Evolutionary conservation across 2,888 invertebrate genomes (phyloP).

Genomic region (Orchesellides sinensis): DNA sequence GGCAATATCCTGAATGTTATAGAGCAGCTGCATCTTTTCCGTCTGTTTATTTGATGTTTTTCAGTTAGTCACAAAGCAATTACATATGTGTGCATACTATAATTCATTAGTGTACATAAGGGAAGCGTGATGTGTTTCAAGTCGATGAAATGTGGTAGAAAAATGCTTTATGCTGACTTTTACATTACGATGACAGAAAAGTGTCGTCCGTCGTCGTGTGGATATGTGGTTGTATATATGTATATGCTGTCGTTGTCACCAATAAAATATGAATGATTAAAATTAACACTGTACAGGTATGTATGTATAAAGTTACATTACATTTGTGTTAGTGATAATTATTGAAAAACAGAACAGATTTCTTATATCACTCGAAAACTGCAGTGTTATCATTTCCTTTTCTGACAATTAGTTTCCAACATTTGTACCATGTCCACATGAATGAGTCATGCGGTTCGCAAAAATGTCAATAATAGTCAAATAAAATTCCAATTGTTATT

Average conservation of each 20-base stretch:
- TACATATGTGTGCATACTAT: neutral
- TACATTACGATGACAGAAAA: neutral
- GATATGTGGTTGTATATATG: neutral
- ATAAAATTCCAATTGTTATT: too few species aligned
- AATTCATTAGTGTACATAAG: neutral
- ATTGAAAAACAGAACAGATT: too few species aligned
- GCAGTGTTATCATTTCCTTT: too few species aligned
- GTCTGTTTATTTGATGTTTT: neutral
- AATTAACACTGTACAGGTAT: too few species aligned
- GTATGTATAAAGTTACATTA: too few species aligned
- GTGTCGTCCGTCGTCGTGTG: slow-evolving; percentile 6
- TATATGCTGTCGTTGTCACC: neutral
- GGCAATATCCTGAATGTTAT: slow-evolving; percentile 25
- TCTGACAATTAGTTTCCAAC: too few species aligned
- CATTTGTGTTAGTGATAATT: too few species aligned
- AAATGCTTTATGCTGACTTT: neutral
- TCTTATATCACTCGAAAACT: too few species aligned
- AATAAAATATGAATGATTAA: neutral
- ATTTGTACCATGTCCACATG: too few species aligned
- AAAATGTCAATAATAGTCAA: too few species aligned
- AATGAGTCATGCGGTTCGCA: too few species aligned
- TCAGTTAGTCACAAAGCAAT: neutral
- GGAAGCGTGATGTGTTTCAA: neutral
- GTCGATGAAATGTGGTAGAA: neutral
- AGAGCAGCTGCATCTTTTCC: slow-evolving; percentile 55